These are phyloP conservation scores for Diuraphis noxia DNA, from an alignment of 1,140 invertebrate species.

Conservation along the genomic window DNA sequence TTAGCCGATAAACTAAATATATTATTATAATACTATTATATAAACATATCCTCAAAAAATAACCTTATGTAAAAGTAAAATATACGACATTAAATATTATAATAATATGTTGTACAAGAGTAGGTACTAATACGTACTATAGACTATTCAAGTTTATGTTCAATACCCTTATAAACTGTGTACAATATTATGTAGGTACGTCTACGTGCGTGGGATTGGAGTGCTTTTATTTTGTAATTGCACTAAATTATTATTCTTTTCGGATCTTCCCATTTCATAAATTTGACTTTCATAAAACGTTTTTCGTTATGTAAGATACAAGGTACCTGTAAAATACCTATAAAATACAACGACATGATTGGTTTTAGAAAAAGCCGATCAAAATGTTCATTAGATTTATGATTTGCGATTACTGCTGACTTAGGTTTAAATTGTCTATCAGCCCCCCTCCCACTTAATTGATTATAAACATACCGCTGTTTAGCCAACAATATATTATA, in stretches of 20 bases:
- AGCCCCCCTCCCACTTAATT: not conserved
- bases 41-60: not conserved
- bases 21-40: not conserved
- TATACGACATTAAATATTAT: not conserved
- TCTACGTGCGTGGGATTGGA: not conserved
- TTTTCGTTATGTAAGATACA: not conserved
- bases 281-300: not conserved
- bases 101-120: not conserved
- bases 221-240: slow-evolving; percentile 8
- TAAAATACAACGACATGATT: not conserved
- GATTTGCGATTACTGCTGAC: not conserved
- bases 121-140: not conserved
- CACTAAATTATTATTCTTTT: not conserved
- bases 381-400: not conserved
- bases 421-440: not conserved
- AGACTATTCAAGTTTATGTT: not conserved
- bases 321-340: not conserved
- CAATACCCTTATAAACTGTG: not conserved
- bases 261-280: not conserved
- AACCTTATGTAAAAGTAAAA: not conserved
- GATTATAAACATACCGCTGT: not conserved
- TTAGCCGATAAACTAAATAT: not conserved
- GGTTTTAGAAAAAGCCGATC: not conserved
- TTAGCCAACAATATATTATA: not conserved
- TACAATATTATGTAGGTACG: not conserved